Evolutionary conservation across 2,113 vertebrate species (phyloP).

Genomic region (Ictalurus furcatus): DNA sequence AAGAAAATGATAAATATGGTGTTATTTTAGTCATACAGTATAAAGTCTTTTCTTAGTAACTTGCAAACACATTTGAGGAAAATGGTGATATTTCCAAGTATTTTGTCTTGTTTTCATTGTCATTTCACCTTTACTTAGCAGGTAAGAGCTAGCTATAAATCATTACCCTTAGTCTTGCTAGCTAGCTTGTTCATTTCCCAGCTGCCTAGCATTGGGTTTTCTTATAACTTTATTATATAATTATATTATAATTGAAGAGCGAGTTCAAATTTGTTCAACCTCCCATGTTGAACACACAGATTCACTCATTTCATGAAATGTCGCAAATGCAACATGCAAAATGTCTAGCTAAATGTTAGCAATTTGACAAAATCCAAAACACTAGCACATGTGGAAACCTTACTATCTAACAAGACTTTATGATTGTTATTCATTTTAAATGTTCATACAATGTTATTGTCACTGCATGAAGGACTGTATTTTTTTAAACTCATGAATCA

Average conservation of each 20-base stretch:
- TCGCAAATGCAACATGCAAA: neutral
- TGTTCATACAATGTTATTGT: neutral
- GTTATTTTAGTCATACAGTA: neutral
- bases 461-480: neutral
- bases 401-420: neutral
- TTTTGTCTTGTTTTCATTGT: neutral
- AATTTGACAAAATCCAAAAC: neutral
- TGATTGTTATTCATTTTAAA: neutral
- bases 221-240: neutral
- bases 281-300: neutral
- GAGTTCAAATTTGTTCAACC: neutral
- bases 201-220: neutral
- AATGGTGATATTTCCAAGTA: neutral
- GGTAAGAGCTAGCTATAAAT: neutral
- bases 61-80: neutral
- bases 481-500: neutral
- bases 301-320: neutral
- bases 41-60: neutral
- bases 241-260: neutral
- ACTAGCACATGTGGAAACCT: neutral
- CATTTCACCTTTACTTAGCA: neutral
- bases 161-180: neutral
- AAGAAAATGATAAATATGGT: too few relatives aligned
- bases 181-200: neutral
- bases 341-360: neutral